phyloP scores from a whole-genome alignment of 2,797 vertebrate species.

The Esox masquinongy region DNA sequence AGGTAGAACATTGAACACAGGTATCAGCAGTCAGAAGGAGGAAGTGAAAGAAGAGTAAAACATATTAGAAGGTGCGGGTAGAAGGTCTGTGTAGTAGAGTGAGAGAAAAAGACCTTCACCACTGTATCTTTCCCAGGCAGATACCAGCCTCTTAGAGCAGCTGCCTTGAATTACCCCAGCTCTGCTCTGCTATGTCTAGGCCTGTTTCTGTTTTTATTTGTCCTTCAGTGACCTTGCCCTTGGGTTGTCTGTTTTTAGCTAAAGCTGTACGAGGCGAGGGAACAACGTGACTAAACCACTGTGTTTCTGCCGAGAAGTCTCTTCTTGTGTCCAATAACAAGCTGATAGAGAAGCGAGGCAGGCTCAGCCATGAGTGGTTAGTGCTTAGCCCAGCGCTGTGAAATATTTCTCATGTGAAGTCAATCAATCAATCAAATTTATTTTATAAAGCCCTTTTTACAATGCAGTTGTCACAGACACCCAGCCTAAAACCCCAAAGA shows the following conservation, averaged over 20 bases:
- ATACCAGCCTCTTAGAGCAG: conserved; percentile 63
- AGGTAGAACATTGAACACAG: neutral
- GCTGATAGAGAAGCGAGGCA: neutral
- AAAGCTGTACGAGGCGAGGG: conserved; percentile 34
- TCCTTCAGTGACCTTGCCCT: conserved; percentile 79
- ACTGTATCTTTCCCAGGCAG: conserved; percentile 71
- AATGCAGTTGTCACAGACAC: too few relatives aligned
- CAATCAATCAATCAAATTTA: neutral
- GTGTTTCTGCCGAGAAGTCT: conserved; percentile 25
- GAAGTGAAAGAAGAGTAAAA: neutral
- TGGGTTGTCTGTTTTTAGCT: conserved; percentile 65
- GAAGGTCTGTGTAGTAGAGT: conserved; percentile 56
- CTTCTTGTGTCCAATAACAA: conserved; percentile 15
- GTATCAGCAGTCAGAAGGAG: neutral
- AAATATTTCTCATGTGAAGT: conserved; percentile 5
- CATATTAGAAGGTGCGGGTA: neutral
- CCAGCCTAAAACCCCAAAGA: too few relatives aligned
- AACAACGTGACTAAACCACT: conserved; percentile 35
- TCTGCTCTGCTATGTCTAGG: conserved; percentile 9
- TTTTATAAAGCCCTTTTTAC: too few relatives aligned
- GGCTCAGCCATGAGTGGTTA: neutral
- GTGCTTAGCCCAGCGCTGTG: neutral
- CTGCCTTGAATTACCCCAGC: conserved; percentile 60
- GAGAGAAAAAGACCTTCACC: conserved; percentile 61
- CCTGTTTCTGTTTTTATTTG: conserved; percentile 63